Evolutionary conservation across 2,113 vertebrate species (phyloP).

Genomic region (Pavo muticus): DNA sequence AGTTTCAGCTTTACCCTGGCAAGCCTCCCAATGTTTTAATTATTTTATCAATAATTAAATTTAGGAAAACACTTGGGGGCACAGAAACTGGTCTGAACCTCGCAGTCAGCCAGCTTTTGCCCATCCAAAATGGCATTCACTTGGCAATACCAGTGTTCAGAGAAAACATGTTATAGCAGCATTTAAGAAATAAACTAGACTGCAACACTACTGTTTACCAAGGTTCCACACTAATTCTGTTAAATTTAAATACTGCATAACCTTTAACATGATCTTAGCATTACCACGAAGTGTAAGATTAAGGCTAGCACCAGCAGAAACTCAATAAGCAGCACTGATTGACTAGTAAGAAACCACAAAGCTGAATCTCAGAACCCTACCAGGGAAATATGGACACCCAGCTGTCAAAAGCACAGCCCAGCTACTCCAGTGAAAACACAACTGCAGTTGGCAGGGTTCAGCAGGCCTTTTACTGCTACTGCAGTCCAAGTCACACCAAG

Average conservation of each 20-base stretch:
- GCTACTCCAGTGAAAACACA: not conserved
- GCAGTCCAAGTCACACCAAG: fast-evolving
- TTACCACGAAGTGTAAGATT: not conserved
- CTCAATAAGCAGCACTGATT: not conserved
- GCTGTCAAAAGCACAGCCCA: not conserved
- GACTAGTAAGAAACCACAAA: not conserved
- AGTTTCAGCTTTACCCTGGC: not conserved
- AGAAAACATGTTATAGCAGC: not conserved
- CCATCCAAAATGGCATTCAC: not conserved
- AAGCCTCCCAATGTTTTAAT: not conserved
- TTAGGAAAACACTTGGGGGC: not conserved
- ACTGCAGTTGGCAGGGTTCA: fast-evolving
- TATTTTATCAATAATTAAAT: not conserved
- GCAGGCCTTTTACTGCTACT: fast-evolving
- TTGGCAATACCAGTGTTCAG: not conserved
- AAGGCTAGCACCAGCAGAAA: not conserved
- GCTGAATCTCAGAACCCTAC: not conserved
- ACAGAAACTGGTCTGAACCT: not conserved
- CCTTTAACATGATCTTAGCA: not conserved
- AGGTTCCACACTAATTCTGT: not conserved
- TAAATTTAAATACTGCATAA: not conserved
- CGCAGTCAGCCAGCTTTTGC: not conserved
- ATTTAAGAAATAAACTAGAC: not conserved
- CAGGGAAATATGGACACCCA: fast-evolving
- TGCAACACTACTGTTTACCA: not conserved